Conservation (phyloP, 1,140 invertebrate genomes). For the Proctacanthus coquilletti region DNA sequence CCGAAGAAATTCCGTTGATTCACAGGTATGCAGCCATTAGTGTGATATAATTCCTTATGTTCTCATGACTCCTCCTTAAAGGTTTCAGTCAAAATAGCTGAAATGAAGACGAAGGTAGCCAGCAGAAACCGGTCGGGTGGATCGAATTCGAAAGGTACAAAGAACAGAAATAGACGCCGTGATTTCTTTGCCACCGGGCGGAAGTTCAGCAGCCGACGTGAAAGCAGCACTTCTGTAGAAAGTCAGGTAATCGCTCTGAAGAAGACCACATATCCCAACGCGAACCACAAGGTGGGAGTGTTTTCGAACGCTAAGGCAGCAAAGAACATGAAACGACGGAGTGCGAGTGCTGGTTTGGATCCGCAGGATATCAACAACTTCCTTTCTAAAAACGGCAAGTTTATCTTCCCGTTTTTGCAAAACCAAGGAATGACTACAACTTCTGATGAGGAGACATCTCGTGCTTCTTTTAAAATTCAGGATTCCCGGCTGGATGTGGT, state of each 20-base stretch:
- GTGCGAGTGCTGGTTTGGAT: conserved; percentile 37
- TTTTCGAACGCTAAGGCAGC: conserved; percentile 29
- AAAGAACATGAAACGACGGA: conserved; percentile 36
- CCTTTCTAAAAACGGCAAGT: conserved; percentile 35
- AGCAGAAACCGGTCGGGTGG: conserved; percentile 31
- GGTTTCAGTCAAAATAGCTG: conserved; percentile 58
- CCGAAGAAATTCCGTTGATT: conserved; percentile 66
- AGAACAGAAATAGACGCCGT: conserved; percentile 28
- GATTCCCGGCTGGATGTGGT: conserved; percentile 39
- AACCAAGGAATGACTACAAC: conserved; percentile 34
- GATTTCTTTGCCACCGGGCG: conserved; percentile 30
- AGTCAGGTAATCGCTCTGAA: conserved; percentile 43
- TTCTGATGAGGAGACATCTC: conserved; percentile 37
- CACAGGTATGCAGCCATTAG: conserved; percentile 37
- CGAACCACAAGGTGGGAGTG: conserved; percentile 24
- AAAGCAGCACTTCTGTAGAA: conserved; percentile 62
- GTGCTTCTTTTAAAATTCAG: conserved; percentile 33
- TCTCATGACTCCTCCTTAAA: conserved; percentile 1
- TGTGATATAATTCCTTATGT: neutral
- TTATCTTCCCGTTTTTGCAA: conserved; percentile 34
- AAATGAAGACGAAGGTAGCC: conserved; percentile 57
- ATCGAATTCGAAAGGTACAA: conserved; percentile 17
- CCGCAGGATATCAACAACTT: conserved; percentile 35
- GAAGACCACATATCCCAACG: conserved; percentile 26
- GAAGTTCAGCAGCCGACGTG: conserved; percentile 36